phyloP scores from a whole-genome alignment of 2,888 invertebrate genomes.

The Cephus spinipes region DNA sequence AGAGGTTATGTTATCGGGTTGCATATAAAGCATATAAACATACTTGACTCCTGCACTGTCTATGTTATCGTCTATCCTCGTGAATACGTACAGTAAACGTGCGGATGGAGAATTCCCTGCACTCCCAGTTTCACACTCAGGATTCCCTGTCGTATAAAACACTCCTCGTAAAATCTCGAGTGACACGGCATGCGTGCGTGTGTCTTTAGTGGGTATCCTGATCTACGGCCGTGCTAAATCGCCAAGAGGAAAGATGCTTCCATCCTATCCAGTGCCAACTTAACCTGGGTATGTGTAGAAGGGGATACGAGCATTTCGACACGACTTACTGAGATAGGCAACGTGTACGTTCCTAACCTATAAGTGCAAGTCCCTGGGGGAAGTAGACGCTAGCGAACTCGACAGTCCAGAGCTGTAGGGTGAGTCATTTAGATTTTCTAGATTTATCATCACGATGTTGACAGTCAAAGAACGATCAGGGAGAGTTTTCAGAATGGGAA shows the following conservation, averaged over 20 bases:
- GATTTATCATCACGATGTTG: not conserved
- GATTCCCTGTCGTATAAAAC: not conserved
- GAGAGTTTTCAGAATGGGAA: not conserved
- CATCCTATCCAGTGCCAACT: not conserved
- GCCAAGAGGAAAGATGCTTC: not conserved
- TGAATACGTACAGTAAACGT: not conserved
- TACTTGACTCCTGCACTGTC: not conserved
- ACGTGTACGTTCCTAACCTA: constrained; percentile 27
- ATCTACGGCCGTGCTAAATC: not conserved
- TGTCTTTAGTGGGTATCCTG: not conserved
- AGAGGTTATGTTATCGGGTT: not conserved
- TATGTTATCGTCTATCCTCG: not conserved
- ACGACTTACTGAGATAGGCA: constrained; percentile 14
- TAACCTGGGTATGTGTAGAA: constrained; percentile 6
- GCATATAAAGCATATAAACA: not conserved
- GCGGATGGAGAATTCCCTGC: not conserved
- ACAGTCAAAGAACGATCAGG: not conserved
- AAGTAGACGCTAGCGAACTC: not conserved
- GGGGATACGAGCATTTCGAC: constrained; percentile 7
- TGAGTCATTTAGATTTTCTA: not conserved
- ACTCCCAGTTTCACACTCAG: not conserved
- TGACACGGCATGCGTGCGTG: not conserved
- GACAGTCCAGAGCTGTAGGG: not conserved
- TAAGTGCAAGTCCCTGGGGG: not conserved
- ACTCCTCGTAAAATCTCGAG: not conserved